Evolutionary conservation across 2,797 vertebrate genomes (phyloP), one percentile per base, ranked within the genome.

Genomic region (Cynodonichthys magdalenae): DNA sequence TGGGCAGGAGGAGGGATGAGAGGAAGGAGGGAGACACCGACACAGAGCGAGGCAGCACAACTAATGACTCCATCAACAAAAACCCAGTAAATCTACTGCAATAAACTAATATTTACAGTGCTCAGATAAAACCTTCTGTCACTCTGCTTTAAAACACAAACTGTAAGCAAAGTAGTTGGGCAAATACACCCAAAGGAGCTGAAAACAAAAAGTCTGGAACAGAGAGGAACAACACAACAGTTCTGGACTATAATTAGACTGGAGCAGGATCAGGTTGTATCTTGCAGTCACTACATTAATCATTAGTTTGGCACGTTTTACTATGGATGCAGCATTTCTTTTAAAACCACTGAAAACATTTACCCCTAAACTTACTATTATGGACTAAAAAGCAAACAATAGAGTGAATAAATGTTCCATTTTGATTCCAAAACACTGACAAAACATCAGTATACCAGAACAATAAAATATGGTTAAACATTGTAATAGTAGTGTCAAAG

Each of bases 211-310:
- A 50, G 80, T 78, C 54, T 24, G 63, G 58, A 71, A 60, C 18
- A 3, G 54, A 53, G 69, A 41, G 50, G 61, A 51, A 62, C 53
- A 53, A 50, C 65, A 77, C 64, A 48, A 68, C 52, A 66, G 49
- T 57, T 61, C 39, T 15, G 53, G 36, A 53, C 61, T 90, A 89
- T 76, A 75, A 82, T 85, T 87, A 82, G 66, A 66, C 69, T 72
- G 45, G 28, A 72, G 69, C 66, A 72, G 63, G 59, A 69, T 39
- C 65, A 48, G 80, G 61, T 50, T 74, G 46, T 82, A 75, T 73
- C 62, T 55, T 65, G 70, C 60, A 78, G 69, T 76, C 47, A 73
- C 67, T 42, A 63, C 69, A 60, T 70, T 59, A 72, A 52, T 71
- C 44, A 75, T 63, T 54, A 60, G 29, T 66, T 69, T 55, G 49